Base-by-base conservation (phyloP, 2,113 vertebrate genomes). In the Merops nubicus region DNA sequence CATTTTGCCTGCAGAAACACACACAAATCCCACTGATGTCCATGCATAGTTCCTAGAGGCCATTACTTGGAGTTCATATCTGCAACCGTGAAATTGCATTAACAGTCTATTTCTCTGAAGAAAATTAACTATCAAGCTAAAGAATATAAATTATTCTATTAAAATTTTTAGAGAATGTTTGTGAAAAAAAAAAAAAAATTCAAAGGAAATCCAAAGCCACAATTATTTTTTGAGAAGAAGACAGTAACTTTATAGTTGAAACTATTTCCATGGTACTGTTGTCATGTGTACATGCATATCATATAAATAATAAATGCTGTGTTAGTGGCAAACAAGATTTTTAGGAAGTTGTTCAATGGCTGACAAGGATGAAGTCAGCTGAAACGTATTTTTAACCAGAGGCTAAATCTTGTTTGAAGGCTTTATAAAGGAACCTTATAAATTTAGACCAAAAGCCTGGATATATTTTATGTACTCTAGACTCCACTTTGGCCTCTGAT, bases 401-500 rank as follows among this genome's bases (percentile, higher is more conserved):
- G 48, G 22, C 94, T 70, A 79, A 57, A 82, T 94, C 65, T 70
- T 89, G 34, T 93, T 91, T 68, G 80, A 94, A 93, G 8, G 69
- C 43, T 91, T 94, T 92, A 43, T 78, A 74, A 86, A 88, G 64
- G 29, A 94, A 45, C n/a, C 40, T 84, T 82, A 75, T 64, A 92
- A 81, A 92, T 96, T 89, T 65, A 91, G 76, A 89, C 80, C 57
- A 86, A 81, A 90, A 81, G 28, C 62, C 40, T 87, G 56, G 64
- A 81, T 85, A 85, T 88, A 59, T 95, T 95, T 93, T 85, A 45
- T 36, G 42, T 54, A 48, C 48, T 84, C 36, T 62, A 78, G 76
- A 48, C 43, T 29, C 78, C 34, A 22, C 34, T 80, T 94, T 93
- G 92, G 91, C 91, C 67, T 91, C 76, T 89, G 56, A 88, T 95